phyloP scores from a whole-genome alignment of 2,797 vertebrate genomes.

The Taenioides sp. region DNA sequence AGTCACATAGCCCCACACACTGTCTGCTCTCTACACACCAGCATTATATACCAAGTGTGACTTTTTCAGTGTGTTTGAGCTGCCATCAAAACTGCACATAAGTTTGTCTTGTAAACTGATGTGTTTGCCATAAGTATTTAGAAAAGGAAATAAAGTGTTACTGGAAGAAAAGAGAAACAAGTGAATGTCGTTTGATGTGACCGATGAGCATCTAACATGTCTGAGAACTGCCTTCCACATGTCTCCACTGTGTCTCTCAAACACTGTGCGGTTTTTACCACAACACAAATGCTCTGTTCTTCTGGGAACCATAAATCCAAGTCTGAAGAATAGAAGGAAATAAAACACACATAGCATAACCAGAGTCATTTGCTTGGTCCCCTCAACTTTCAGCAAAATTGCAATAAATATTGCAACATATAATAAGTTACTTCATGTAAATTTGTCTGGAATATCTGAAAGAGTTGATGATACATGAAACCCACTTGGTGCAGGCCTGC shows the following conservation, averaged over 20 bases:
- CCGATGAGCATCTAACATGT: conserved; percentile 60
- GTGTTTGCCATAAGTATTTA: conserved; percentile 17
- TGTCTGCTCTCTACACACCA: conserved; percentile 42
- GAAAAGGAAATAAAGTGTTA: conserved; percentile 18
- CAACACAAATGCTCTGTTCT: conserved; percentile 69
- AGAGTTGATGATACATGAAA: conserved; percentile 59
- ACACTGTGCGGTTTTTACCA: conserved; percentile 74
- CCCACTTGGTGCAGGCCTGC: conserved; percentile 60
- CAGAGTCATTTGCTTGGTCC: background rate
- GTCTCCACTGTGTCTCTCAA: conserved; percentile 75
- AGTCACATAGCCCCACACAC: conserved; percentile 66
- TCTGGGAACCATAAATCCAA: conserved; percentile 68
- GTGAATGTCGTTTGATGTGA: conserved; percentile 64
- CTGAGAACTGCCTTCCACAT: conserved; percentile 63
- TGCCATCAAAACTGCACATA: conserved; percentile 16
- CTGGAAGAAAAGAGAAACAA: conserved; percentile 48
- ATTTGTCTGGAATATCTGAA: conserved; percentile 39
- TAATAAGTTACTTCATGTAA: conserved; percentile 3
- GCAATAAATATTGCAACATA: conserved; percentile 6
- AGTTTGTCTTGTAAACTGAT: conserved; percentile 28
- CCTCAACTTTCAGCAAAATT: conserved; percentile 15
- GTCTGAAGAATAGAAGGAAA: conserved; percentile 47
- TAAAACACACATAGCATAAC: conserved; percentile 37
- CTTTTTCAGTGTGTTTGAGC: conserved; percentile 34
- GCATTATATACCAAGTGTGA: conserved; percentile 39